Evolutionary conservation across 2,888 invertebrate species (phyloP), one percentile per base, ranked within the genome.

Genomic region (Hirtodrosophila cameraria): DNA sequence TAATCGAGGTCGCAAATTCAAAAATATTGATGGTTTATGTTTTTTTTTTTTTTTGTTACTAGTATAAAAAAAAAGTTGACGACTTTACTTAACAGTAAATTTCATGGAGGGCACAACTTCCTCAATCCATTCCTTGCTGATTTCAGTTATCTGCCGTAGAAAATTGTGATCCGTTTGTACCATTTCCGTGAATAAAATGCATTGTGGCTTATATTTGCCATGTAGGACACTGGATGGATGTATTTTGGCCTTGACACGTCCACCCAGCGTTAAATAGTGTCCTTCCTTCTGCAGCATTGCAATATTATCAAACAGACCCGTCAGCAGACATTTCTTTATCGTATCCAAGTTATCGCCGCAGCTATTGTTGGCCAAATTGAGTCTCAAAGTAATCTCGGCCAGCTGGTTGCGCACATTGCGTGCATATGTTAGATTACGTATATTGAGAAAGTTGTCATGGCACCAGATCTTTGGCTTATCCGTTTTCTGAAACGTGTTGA

Each of bases 381-480:
- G 91, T 74, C 93, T 92, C 63, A 92, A 91, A 84, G 95, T 95
- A 38, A 97, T 93, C 18, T 94, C 93, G 8, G 93, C 89, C 62
- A 99, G 91, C 89, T 99, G 98, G 46, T 93, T 93, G 41, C 97
- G 93, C 2, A 98, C 95, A 75, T 97, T 95, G 36, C 92, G 91
- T 0, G 96, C 97, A 87, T 96, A 96, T 31, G 93, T 92, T 86
- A 99, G 92, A 91, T 97, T 97, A 73, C 97, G 93, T 64, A 93
- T 92, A 89, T 97, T 96, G 43, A 98, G 91, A 88, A 94, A 97
- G 90, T 98, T 97, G 75, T 97, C 97, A 87, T 94, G 94, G 88
- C 98, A 98, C 97, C 97, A 98, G 90, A 90, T 58, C 91, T 94
- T 95, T 83, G 94, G 94, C 65, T 94, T 92, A 2, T 94, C 93